Conservation (phyloP, 53 echinoderm and acorn worm genomes). For the Luidia sarsii region DNA sequence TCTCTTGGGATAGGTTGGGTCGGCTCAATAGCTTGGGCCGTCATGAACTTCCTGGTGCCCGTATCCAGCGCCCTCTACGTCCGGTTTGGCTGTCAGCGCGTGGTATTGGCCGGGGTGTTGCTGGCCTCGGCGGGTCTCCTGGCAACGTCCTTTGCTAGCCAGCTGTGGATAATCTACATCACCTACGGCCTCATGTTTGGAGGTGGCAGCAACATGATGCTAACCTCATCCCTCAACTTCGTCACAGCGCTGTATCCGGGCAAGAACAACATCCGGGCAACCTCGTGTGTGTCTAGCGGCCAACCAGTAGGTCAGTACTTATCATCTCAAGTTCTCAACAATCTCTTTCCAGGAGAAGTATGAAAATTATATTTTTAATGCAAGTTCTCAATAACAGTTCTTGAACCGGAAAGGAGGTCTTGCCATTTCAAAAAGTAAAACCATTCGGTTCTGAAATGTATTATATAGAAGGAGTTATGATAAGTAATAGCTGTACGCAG, state of each 20-base stretch:
- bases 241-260: conserved; percentile 77
- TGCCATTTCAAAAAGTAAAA: too few species aligned
- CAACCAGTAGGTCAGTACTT: conserved; percentile 74
- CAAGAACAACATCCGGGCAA: conserved; percentile 77
- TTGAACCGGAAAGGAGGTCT: too few species aligned
- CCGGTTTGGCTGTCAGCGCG: conserved; percentile 55
- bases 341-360: too few species aligned
- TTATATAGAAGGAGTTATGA: too few species aligned
- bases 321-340: too few species aligned
- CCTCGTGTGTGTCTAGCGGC: conserved; percentile 72
- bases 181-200: conserved; percentile 89
- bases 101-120: conserved; percentile 70
- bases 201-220: conserved; percentile 78
- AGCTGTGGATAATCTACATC: conserved; percentile 74
- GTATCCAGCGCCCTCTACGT: conserved; percentile 73
- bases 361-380: too few species aligned
- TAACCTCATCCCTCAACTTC: conserved; percentile 74
- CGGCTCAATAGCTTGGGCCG: conserved; percentile 80
- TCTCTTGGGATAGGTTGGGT: too few species aligned
- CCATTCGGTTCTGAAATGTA: too few species aligned
- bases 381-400: too few species aligned
- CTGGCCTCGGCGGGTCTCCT: conserved; percentile 66
- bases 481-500: too few species aligned
- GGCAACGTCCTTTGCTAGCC: conserved; percentile 65
- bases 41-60: conserved; percentile 69